Conservation (phyloP, 2,113 vertebrate genomes). For the Ariopsis seemanni region DNA sequence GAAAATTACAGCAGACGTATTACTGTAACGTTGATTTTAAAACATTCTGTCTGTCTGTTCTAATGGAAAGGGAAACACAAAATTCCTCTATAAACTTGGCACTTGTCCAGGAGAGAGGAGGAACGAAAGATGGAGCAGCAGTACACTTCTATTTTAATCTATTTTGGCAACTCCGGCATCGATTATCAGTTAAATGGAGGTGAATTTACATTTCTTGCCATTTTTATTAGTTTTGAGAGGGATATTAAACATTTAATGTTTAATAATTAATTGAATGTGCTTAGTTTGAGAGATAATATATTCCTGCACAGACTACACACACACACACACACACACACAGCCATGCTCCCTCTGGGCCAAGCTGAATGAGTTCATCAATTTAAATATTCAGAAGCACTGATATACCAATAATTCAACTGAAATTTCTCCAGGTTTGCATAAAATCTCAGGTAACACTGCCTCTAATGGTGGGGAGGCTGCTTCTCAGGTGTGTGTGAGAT, state of each 20-base stretch:
- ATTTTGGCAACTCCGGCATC: neutral
- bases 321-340: neutral
- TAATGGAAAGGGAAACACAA: neutral
- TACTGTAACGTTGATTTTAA: neutral
- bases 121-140: neutral
- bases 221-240: neutral
- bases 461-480: neutral
- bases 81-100: neutral
- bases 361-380: neutral
- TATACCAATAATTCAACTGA: neutral
- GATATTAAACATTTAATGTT: neutral
- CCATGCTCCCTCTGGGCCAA: neutral
- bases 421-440: neutral
- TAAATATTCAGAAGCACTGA: neutral
- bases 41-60: neutral
- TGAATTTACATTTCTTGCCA: neutral
- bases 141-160: neutral
- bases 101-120: neutral
- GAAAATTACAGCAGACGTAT: neutral
- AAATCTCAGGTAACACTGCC: neutral
- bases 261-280: neutral
- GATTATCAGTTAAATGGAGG: neutral
- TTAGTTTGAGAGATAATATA: neutral
- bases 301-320: neutral
- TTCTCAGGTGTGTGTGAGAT: neutral